These are phyloP conservation scores for Pongo pygmaeus DNA, from an alignment of 2,113 vertebrate genomes.

Conservation along the genomic window DNA sequence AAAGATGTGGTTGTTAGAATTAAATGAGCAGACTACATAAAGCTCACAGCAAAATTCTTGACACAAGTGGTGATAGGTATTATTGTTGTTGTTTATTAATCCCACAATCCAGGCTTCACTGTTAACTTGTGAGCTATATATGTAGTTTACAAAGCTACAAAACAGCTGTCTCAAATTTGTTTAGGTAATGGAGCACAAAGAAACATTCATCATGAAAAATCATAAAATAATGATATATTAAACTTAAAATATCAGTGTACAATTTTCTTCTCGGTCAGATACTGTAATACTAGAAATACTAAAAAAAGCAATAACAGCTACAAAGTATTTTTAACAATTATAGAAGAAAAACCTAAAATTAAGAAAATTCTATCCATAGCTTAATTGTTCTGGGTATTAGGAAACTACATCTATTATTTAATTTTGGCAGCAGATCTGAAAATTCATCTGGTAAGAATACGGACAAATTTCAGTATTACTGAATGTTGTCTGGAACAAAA, in stretches of 20 bases:
- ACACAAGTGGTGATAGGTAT: not conserved
- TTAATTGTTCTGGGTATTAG: not conserved
- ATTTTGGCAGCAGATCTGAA: not conserved
- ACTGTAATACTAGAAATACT: not conserved
- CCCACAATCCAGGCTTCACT: not conserved
- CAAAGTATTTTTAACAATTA: not conserved
- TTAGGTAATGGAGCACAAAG: not conserved
- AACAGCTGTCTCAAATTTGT: not conserved
- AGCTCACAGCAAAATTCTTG: not conserved
- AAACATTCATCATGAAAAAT: not conserved
- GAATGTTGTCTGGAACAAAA: not conserved
- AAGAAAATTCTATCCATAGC: not conserved
- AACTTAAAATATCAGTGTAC: not conserved
- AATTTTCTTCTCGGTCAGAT: conserved; percentile 1
- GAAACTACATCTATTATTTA: conserved; percentile 4
- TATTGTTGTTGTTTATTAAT: not conserved
- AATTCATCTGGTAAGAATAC: not conserved
- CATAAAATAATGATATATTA: not conserved
- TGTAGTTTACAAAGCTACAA: not conserved
- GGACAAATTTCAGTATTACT: not conserved
- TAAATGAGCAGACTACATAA: not conserved
- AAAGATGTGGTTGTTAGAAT: not conserved
- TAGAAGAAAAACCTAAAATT: not conserved
- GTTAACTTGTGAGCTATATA: not conserved
- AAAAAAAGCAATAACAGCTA: not conserved